Conservation (phyloP, 2,888 invertebrate genomes). For the Thereva nobilitata region DNA sequence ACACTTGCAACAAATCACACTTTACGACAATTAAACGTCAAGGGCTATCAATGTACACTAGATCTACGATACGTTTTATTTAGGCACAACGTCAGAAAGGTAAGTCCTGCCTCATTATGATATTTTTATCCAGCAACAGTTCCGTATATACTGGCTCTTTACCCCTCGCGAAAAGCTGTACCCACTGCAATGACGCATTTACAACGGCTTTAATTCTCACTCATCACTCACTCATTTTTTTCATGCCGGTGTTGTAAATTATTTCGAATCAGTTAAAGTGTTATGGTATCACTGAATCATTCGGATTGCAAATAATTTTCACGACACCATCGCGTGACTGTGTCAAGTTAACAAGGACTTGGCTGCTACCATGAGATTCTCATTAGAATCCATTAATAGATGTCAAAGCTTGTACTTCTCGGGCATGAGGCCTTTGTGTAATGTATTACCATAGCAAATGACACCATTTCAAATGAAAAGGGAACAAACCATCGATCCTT, state of each 20-base stretch:
- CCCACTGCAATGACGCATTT: no score
- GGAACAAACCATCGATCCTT: slow-evolving; percentile 1
- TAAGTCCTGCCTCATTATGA: slow-evolving; percentile 58
- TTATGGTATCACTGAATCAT: no score
- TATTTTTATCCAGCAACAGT: no score
- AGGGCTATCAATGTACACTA: slow-evolving; percentile 82
- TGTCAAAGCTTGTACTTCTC: background rate
- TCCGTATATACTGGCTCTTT: no score
- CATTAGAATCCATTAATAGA: slow-evolving; percentile 4
- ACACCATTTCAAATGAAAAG: slow-evolving; percentile 1
- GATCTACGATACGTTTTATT: slow-evolving; percentile 86
- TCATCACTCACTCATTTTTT: no score
- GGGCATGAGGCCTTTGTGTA: background rate
- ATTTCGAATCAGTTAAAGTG: no score
- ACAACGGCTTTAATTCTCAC: no score
- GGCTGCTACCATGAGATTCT: background rate
- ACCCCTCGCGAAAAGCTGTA: no score
- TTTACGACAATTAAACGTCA: slow-evolving; percentile 83
- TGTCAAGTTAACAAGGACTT: background rate
- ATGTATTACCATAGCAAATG: background rate
- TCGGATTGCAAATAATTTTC: no score
- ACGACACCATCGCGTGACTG: no score
- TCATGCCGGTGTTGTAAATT: no score
- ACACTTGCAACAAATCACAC: slow-evolving; percentile 86
- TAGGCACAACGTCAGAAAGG: slow-evolving; percentile 87